These are phyloP conservation scores for Nemoura dubitans DNA, from an alignment of 2,888 invertebrate species.

Conservation along the genomic window DNA sequence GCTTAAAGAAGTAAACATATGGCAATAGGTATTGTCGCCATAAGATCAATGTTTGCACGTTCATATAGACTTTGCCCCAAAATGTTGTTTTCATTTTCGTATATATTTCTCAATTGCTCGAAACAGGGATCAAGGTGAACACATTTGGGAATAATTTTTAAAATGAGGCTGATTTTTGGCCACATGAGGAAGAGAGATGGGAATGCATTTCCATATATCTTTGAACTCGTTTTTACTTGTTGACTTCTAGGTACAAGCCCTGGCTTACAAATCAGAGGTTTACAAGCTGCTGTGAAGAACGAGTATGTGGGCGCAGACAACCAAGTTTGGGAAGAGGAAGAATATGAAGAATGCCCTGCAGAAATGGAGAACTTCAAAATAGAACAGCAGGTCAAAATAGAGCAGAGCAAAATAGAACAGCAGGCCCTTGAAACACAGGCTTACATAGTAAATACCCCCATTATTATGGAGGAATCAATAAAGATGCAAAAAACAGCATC, in stretches of 20 bases:
- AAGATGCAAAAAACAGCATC: background rate
- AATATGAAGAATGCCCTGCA: conserved; percentile 44
- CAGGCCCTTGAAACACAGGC: background rate
- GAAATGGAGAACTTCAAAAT: conserved; percentile 7
- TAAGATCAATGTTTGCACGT: too few relatives aligned
- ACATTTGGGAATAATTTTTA: too few relatives aligned
- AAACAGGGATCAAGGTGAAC: too few relatives aligned
- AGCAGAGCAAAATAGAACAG: background rate
- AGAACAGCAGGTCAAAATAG: background rate
- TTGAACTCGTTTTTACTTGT: too few relatives aligned
- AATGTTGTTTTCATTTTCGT: too few relatives aligned
- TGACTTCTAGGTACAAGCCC: conserved; percentile 14
- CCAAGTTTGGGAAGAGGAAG: conserved; percentile 35
- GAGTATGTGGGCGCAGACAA: conserved; percentile 53
- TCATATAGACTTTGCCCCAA: too few relatives aligned
- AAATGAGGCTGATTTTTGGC: too few relatives aligned
- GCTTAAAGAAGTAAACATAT: too few relatives aligned
- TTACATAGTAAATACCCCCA: background rate
- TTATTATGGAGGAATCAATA: background rate
- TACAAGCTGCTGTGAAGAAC: conserved; percentile 46
- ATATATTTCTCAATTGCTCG: too few relatives aligned
- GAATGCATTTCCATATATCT: too few relatives aligned
- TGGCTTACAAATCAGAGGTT: conserved; percentile 26
- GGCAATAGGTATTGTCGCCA: too few relatives aligned
- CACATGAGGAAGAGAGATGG: too few relatives aligned